A percentile compares a stretch with the other conserved stretches of the same genome.
phyloP scores from a whole-genome alignment of 1,140 invertebrate species.

The Philopotamus ludificatus region DNA sequence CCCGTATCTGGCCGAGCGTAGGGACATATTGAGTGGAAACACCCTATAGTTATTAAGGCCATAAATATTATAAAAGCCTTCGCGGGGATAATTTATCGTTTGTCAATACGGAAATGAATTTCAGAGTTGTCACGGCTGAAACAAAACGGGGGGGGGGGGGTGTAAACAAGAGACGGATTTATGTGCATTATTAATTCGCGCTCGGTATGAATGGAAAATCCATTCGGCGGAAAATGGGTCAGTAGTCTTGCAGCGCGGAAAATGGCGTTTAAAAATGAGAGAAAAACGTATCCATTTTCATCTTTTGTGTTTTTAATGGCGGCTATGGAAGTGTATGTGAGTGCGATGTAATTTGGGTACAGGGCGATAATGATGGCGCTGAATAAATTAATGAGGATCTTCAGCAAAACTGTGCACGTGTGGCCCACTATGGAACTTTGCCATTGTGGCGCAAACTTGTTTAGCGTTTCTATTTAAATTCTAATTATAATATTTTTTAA shows the following conservation, averaged over 20 bases:
- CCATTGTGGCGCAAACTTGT: no score
- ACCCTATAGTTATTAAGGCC: constrained; percentile 5
- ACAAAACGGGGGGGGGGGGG: no score
- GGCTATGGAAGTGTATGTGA: neutral
- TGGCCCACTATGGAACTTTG: no score
- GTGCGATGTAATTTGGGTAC: no score
- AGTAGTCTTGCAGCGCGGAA: constrained; percentile 6
- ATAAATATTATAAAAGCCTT: constrained; percentile 3
- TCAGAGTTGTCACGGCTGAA: neutral
- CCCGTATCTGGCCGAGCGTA: neutral
- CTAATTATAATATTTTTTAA: no score
- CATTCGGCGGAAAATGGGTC: constrained; percentile 21
- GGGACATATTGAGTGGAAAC: constrained; percentile 2
- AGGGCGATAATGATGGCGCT: no score
- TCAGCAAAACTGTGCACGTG: no score
- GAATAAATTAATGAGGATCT: no score
- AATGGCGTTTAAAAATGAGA: constrained; percentile 10
- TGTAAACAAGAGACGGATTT: no score
- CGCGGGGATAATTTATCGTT: no score
- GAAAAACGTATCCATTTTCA: neutral
- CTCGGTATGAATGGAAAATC: constrained; percentile 5
- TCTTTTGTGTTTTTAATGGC: constrained; percentile 23
- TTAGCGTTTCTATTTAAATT: no score
- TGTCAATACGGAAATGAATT: neutral
- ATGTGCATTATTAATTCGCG: neutral